Evolutionary conservation across 2,797 vertebrate species (phyloP).

Genomic region (Remorina albescens): DNA sequence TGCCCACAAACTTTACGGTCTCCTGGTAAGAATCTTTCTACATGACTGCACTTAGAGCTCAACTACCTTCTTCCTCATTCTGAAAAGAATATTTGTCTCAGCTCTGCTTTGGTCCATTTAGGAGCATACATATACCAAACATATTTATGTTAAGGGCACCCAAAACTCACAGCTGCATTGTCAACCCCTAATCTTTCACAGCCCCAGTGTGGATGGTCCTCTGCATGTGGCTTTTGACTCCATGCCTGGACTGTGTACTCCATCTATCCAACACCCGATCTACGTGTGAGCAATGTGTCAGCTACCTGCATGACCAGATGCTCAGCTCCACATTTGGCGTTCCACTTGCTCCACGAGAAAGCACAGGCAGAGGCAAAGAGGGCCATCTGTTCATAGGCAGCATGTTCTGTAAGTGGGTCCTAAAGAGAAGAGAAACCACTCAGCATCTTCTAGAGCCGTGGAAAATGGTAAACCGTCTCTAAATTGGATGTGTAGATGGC

Average conservation of each 20-base stretch:
- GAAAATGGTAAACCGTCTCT: conserved; percentile 2
- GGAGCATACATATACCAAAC: conserved; percentile 1
- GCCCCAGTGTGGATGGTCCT: neutral
- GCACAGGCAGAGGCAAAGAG: conserved; percentile 86
- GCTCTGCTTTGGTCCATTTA: neutral
- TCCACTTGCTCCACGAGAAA: conserved; percentile 94
- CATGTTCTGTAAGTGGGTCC: conserved; percentile 84
- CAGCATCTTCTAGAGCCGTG: neutral
- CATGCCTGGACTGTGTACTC: neutral
- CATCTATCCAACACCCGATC: neutral
- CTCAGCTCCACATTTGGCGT: conserved; percentile 81
- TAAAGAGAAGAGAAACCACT: conserved; percentile 50
- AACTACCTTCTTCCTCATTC: conserved; percentile 15
- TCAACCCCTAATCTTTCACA: neutral
- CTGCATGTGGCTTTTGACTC: neutral
- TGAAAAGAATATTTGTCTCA: neutral
- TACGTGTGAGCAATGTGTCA: neutral
- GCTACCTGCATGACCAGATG: conserved; percentile 88
- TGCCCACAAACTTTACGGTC: neutral
- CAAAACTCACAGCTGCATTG: neutral
- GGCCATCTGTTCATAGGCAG: conserved; percentile 92
- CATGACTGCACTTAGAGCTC: no score
- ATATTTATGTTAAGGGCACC: neutral
- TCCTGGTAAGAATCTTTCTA: neutral
- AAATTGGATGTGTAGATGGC: no score